These are phyloP conservation scores for Tonatia bakeri DNA, from an alignment of 2,113 vertebrate species.

Conservation along the genomic window DNA sequence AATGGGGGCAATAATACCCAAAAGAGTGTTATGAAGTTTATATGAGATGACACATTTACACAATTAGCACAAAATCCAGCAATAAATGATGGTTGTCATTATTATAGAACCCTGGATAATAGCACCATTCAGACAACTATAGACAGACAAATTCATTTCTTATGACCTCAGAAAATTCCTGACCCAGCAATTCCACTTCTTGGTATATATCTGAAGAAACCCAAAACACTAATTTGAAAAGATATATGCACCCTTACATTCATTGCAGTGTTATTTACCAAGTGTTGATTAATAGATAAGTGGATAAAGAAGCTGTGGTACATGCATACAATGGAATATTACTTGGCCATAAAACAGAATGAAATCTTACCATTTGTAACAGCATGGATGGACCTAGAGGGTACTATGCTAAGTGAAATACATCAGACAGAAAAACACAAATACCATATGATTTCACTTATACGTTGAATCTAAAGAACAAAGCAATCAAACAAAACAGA, in stretches of 20 bases:
- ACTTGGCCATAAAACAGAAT: not conserved
- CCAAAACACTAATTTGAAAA: not conserved
- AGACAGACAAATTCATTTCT: not conserved
- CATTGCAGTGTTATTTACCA: not conserved
- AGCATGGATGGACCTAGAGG: not conserved
- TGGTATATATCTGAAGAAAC: not conserved
- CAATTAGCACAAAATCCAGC: not conserved
- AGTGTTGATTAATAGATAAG: not conserved
- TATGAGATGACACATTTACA: not conserved
- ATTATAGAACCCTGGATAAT: not conserved
- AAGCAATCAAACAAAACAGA: not conserved
- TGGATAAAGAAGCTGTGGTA: not conserved
- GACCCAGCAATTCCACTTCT: not conserved
- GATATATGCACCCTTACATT: not conserved
- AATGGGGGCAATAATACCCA: not conserved
- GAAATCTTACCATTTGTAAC: not conserved
- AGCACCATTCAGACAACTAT: not conserved
- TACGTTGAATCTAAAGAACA: not conserved
- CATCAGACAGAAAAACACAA: not conserved
- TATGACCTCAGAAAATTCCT: not conserved
- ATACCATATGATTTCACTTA: not conserved
- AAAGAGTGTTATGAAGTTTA: not conserved
- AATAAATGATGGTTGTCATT: not conserved
- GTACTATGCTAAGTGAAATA: not conserved
- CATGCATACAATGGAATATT: not conserved